phyloP scores from a whole-genome alignment of 2,888 invertebrate species.

The Chymomyza procnemis region DNA sequence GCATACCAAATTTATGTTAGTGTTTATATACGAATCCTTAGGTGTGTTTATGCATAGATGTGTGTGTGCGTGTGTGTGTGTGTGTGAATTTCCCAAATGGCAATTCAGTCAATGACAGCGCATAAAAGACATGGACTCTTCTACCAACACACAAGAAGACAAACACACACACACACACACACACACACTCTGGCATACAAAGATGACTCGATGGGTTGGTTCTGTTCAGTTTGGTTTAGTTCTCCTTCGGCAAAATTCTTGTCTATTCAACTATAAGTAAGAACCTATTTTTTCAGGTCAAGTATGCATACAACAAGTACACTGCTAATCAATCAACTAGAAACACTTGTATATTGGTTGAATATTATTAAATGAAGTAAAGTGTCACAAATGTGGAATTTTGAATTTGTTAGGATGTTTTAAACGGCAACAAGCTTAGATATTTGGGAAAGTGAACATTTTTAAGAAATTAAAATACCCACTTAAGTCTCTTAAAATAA shows the following conservation, averaged over 20 bases:
- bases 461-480: too few species aligned
- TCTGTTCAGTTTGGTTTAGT: not conserved
- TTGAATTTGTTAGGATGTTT: too few species aligned
- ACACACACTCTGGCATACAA: not conserved
- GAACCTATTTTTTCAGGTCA: conserved; percentile 54
- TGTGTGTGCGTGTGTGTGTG: conserved; percentile 13
- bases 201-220: conserved; percentile 9
- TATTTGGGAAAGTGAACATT: too few species aligned
- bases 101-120: conserved; percentile 64
- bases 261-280: conserved; percentile 60
- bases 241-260: conserved; percentile 40
- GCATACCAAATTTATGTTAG: conserved; percentile 11
- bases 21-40: not conserved
- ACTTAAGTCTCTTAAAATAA: too few species aligned
- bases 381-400: too few species aligned
- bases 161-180: not conserved
- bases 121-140: conserved; percentile 47
- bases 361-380: too few species aligned
- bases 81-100: conserved; percentile 77
- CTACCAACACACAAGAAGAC: too few species aligned
- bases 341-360: not conserved
- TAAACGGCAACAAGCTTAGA: too few species aligned
- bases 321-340: not conserved
- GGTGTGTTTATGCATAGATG: too few species aligned
- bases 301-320: conserved; percentile 34